A percentile compares a stretch with the other conserved stretches of the same genome.
Conservation (phyloP, 2,113 vertebrate species). For the Penelope pileata region DNA sequence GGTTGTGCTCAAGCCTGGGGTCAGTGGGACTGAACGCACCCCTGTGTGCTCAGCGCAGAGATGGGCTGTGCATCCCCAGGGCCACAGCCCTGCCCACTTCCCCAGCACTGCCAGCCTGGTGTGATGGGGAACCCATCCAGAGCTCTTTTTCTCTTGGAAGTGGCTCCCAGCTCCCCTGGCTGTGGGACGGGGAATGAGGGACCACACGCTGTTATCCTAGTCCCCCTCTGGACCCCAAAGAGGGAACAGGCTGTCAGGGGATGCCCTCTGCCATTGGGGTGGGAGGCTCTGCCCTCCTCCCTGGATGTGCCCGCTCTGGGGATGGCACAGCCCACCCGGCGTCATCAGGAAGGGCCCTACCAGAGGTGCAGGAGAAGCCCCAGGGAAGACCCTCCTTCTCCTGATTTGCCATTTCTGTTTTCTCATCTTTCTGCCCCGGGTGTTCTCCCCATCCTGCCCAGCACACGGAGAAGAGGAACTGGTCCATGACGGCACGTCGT, state of each 20-base stretch:
- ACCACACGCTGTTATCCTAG: fast-evolving
- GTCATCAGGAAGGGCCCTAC: neutral
- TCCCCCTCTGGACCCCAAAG: neutral
- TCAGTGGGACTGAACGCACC: neutral
- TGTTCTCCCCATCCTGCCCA: neutral
- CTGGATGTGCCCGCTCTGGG: neutral
- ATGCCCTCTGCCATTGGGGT: neutral
- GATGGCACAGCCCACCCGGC: neutral
- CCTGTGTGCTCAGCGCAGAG: neutral
- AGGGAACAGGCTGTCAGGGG: neutral
- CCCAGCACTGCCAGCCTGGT: neutral
- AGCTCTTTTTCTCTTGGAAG: neutral
- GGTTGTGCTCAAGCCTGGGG: neutral
- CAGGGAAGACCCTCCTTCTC: neutral
- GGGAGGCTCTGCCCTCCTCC: too few species aligned
- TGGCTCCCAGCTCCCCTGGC: neutral
- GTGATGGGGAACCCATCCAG: neutral
- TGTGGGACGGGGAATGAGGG: neutral
- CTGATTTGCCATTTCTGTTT: neutral
- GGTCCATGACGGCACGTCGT: neutral
- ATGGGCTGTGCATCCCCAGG: neutral
- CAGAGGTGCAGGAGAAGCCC: neutral
- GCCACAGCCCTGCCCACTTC: neutral
- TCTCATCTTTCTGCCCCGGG: neutral
- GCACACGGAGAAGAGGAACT: neutral